Conservation (phyloP, 2,888 invertebrate species). For the Scaptodrosophila latifasciaeformis region DNA sequence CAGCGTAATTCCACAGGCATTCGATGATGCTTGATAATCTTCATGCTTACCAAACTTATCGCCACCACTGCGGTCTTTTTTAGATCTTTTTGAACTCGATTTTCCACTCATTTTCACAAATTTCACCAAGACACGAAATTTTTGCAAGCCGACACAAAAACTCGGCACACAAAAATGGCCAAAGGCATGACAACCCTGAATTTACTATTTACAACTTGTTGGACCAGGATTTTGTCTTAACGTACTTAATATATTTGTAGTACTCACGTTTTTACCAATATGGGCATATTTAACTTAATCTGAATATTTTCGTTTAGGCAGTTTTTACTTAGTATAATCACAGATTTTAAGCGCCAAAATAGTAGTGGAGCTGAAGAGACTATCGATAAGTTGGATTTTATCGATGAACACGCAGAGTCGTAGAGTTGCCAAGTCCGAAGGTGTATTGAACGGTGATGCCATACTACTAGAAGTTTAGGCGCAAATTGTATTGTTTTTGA, state of each 20-base stretch:
- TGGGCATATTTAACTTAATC: constrained; percentile 54
- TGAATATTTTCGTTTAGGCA: neutral
- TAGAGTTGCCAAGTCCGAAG: too few relatives aligned
- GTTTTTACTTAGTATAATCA: too few relatives aligned
- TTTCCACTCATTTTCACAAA: constrained; percentile 10
- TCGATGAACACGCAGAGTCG: too few relatives aligned
- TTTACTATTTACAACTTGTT: neutral
- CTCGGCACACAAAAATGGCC: constrained; percentile 3
- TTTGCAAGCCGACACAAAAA: neutral
- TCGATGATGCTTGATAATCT: too few relatives aligned
- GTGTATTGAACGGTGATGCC: too few relatives aligned
- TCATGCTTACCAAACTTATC: constrained; percentile 71
- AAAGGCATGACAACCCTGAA: neutral
- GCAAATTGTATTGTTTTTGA: too few relatives aligned
- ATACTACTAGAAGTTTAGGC: too few relatives aligned
- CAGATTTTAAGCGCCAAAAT: neutral
- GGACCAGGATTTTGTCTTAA: neutral
- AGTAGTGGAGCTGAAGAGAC: too few relatives aligned
- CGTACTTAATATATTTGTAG: neutral
- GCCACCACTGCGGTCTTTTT: constrained; percentile 70
- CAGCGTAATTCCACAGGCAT: neutral
- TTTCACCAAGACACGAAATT: constrained; percentile 20
- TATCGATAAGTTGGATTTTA: too few relatives aligned
- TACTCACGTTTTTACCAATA: constrained; percentile 51
- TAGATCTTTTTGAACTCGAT: constrained; percentile 75